These are phyloP conservation scores for Anser cygnoides DNA, from an alignment of 2,113 vertebrate genomes.

Conservation along the genomic window DNA sequence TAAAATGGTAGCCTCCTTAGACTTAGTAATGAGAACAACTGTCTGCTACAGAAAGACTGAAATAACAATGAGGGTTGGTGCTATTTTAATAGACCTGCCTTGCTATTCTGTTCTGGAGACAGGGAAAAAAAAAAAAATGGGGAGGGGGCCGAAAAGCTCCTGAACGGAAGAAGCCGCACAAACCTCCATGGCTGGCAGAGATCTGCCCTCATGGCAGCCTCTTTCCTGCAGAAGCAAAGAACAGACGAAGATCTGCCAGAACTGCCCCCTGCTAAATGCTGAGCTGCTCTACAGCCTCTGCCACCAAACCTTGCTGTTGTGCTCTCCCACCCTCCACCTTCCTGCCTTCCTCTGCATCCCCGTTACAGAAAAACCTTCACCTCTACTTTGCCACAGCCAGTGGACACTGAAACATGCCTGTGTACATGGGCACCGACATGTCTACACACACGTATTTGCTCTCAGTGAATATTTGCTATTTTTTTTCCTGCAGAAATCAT, in stretches of 20 bases:
- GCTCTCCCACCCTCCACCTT: neutral
- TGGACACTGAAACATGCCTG: accelerated
- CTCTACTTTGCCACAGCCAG: neutral
- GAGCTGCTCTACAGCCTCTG: neutral
- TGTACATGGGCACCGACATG: accelerated
- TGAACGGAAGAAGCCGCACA: neutral
- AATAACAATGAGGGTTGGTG: conserved; percentile 12
- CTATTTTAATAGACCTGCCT: neutral
- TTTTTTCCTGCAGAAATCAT: neutral
- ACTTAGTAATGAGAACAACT: conserved; percentile 47
- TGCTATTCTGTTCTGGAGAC: neutral
- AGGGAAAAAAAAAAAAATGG: neutral
- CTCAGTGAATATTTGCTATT: neutral
- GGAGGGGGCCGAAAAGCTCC: neutral
- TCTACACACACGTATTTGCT: accelerated
- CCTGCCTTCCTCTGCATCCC: neutral
- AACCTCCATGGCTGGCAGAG: neutral
- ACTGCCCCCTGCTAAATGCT: neutral
- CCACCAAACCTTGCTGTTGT: neutral
- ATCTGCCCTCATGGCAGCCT: neutral
- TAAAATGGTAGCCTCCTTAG: conserved; percentile 51
- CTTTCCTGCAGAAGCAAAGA: neutral
- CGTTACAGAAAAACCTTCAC: neutral
- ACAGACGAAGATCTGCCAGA: neutral
- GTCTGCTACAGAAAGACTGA: conserved; percentile 8